Evolutionary conservation across 2,888 invertebrate genomes (phyloP), one percentile per base, ranked within the genome.

Genomic region (Tromatobia lineatoria): DNA sequence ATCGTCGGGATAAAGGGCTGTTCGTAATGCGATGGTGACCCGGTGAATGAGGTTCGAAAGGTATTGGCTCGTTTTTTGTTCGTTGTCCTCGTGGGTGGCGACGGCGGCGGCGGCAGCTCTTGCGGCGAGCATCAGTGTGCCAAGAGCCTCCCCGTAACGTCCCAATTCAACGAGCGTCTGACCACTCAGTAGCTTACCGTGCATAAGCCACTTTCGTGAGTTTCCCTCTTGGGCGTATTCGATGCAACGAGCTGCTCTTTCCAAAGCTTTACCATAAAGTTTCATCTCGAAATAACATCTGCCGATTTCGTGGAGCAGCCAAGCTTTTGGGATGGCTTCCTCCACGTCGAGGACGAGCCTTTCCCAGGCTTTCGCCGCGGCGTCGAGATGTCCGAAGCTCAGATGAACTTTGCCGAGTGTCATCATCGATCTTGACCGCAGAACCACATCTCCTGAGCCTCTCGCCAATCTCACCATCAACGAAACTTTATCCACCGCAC

Each of bases 391-490:
- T 0, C 91, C 89, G 25, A 92, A 92, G 47, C 86, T 89, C 23
- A 93, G 77, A 29, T 93, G 93, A 15, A 93, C 91, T 74, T 88
- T 90, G 3, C 92, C 93, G 13, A 93, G 20, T 1, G 89, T 90
- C 15, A 88, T 87, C 4, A 92, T 76, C 0, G 92, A 88, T 13
- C 88, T 74, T 11, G 87, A 86, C 34, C 87, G 50, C 15, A 89
- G 84, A 1, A 84, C 75, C 4, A 74, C 59, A 23, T 91, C 86
- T 0, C 77, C 86, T 0, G 86, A 88, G 18, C 77, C 80, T 73
- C 86, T 88, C 7, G 92, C 90, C 2, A 88, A 38, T 15, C 88
- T 82, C 0, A 92, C 80, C 90, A 93, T 88, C 25, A 75, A 87
- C 0, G 89, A 83, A 3, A 88, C 90, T 13, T 86, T 81, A 38